Evolutionary conservation across 2,888 invertebrate species (phyloP).

Genomic region (Nomada lathburiana): DNA sequence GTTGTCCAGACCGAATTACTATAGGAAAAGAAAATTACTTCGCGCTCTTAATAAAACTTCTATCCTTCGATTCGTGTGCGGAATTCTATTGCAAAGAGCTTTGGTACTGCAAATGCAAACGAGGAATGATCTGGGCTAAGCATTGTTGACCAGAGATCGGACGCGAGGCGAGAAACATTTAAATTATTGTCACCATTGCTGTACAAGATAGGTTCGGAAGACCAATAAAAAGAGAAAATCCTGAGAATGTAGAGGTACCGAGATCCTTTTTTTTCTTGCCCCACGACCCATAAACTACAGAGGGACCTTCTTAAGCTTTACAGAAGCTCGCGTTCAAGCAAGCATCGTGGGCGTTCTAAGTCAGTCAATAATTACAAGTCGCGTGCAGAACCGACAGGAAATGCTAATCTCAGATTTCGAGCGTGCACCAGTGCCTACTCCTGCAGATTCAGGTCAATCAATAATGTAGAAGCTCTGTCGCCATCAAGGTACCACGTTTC

Average conservation of each 20-base stretch:
- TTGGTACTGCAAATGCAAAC: neutral
- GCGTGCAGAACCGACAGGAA: conserved; percentile 53
- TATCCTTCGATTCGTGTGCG: neutral
- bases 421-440: conserved; percentile 8
- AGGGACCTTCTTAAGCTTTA: neutral
- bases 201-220: conserved; percentile 45
- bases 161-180: neutral
- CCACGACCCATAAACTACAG: neutral
- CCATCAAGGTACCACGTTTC: neutral
- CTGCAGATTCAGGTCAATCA: conserved; percentile 63
- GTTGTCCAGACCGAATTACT: neutral
- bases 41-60: conserved; percentile 14
- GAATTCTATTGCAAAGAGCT: neutral
- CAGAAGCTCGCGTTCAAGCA: conserved; percentile 9
- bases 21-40: neutral
- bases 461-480: conserved; percentile 46
- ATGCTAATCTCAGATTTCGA: conserved; percentile 31
- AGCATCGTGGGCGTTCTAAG: conserved; percentile 20
- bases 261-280: neutral
- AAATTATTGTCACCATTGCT: conserved; percentile 50
- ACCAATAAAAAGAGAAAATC: conserved; percentile 50
- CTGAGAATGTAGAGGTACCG: conserved; percentile 7
- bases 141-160: neutral
- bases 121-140: neutral
- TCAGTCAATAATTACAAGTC: conserved; percentile 56